Base-by-base conservation (phyloP, 2,113 vertebrate species). In the Centropus unirufus region DNA sequence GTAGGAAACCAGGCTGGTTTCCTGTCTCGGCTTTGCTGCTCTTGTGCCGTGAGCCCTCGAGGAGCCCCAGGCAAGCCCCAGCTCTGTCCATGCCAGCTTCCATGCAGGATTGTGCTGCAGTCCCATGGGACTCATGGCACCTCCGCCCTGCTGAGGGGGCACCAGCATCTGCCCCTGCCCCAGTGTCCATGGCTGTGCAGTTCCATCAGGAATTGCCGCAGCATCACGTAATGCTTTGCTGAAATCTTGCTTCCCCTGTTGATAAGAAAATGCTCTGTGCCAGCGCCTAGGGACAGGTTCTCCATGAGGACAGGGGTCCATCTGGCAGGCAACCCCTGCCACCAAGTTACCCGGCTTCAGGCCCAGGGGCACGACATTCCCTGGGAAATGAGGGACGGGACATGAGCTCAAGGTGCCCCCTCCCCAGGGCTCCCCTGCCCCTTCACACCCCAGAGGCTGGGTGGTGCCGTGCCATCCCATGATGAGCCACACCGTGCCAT, bases 31-130 rank as follows among this genome's bases (percentile, higher is more conserved):
- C 55, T 62, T 11, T 4, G 67, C 49, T 79, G 24, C 19, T 87
- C 42, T 27, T 0, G 0, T 18, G 82, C 40, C 1, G 1, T 4
- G 23, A 87, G 54, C 29, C n/a, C 55, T 11, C 5, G 1, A 4
- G 4, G 22, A 87, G 59, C 27, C 36, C 61, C 11, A 7, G 1
- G 4, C 0, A 3, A 91, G 55, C 46, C 49, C 59, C 78, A 21
- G 46, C 47, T 57, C 44, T n/a, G 7, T 32, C 74, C 14, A 0
- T 8, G 32, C 54, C 63, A 63, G 76, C 49, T 69, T 67, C 44
- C 13, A 3, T 1, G 15, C 66, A 61, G 49, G 0, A 2, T 46
- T 75, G 17, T 58, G 51, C 54, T 0, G 4, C 17, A 0, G 24
- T 24, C 10, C 70, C 61, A 12, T 0, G 0, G n/a, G 47, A 36